Evolutionary conservation across 2,888 invertebrate species (phyloP).

Genomic region (Cremastobaeus sp.): DNA sequence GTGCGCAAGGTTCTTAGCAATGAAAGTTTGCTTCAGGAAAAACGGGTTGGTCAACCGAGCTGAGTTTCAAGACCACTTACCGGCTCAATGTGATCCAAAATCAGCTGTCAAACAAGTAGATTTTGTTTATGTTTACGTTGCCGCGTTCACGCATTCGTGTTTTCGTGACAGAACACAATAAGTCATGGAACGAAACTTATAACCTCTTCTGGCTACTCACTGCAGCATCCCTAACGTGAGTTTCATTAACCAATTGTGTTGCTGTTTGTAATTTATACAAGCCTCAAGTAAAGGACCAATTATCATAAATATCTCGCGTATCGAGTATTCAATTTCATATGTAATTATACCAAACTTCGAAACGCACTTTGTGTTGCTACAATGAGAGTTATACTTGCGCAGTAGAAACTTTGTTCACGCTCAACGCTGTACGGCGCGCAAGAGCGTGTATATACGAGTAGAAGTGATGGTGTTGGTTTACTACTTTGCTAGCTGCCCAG

Average conservation of each 20-base stretch:
- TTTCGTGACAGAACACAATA: conserved; percentile 17
- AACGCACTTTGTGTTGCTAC: conserved; percentile 37
- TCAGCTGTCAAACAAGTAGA: background rate
- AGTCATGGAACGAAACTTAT: conserved; percentile 34
- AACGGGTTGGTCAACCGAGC: too few relatives aligned
- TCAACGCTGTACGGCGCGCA: background rate
- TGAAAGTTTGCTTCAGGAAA: too few relatives aligned
- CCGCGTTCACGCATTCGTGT: background rate
- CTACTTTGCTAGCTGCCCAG: background rate
- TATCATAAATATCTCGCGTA: conserved; percentile 42
- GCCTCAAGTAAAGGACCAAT: conserved; percentile 20
- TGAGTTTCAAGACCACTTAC: too few relatives aligned
- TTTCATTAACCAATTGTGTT: conserved; percentile 12
- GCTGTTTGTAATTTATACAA: conserved; percentile 7
- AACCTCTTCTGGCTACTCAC: conserved; percentile 30
- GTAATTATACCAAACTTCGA: conserved; percentile 35
- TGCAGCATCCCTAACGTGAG: background rate
- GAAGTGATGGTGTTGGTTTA: too few relatives aligned
- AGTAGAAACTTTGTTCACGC: conserved; percentile 39
- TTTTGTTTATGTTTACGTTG: conserved; percentile 28
- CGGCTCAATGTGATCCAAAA: background rate
- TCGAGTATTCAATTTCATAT: conserved; percentile 38
- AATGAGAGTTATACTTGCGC: conserved; percentile 46
- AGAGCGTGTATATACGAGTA: background rate
- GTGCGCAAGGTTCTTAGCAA: too few relatives aligned